Conservation (phyloP, 2,888 invertebrate species). For the Aproaerema taeniolella region DNA sequence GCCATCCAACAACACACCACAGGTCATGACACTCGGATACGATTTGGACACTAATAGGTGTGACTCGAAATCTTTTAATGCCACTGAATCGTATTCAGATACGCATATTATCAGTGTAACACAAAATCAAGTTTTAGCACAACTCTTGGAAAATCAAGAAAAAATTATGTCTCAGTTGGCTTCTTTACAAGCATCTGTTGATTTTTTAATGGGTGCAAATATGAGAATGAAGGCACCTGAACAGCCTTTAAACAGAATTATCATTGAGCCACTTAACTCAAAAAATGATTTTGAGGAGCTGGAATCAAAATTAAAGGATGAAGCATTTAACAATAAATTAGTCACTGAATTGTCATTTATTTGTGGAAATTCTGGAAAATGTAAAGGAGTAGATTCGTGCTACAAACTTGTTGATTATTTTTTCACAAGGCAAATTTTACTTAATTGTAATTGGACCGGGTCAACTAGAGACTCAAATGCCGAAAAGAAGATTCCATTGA, state of each 20-base stretch:
- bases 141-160: too few species aligned
- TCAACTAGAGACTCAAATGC: neutral
- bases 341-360: too few species aligned
- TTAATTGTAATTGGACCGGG: neutral
- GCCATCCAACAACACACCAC: neutral
- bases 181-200: too few species aligned
- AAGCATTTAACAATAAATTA: too few species aligned
- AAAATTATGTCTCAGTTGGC: too few species aligned
- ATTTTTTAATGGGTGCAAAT: too few species aligned
- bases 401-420: conserved; percentile 1
- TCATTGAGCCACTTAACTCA: too few species aligned
- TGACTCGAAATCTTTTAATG: neutral
- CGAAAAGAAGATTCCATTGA: conserved; percentile 1
- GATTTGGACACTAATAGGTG: neutral
- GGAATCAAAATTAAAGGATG: too few species aligned
- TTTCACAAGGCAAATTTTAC: neutral
- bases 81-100: neutral
- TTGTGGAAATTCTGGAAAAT: neutral
- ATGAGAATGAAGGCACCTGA: too few species aligned
- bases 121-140: too few species aligned
- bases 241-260: too few species aligned
- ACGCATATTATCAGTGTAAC: too few species aligned
- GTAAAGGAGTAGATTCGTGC: neutral
- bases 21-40: neutral
- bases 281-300: neutral